A percentile compares a stretch with the other conserved stretches of the same genome.
These are phyloP conservation scores for Geococcyx californianus DNA, from an alignment of 2,113 vertebrate species.

Conservation along the genomic window DNA sequence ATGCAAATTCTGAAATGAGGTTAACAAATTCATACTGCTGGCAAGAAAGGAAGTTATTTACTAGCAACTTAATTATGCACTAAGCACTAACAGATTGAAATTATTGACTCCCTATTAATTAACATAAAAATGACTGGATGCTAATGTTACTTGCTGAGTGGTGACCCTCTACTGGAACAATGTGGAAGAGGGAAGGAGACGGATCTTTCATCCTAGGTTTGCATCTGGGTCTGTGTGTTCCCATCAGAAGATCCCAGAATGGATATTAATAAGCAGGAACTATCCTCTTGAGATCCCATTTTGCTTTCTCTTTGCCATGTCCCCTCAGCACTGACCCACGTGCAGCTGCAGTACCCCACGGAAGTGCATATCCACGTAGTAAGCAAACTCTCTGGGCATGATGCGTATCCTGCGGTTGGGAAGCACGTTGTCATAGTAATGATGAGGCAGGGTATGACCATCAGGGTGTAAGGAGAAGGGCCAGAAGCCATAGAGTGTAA, in stretches of 20 bases:
- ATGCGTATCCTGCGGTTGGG: background rate
- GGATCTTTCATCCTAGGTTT: background rate
- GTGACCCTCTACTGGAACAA: background rate
- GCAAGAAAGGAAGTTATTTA: background rate
- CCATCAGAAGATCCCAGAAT: background rate
- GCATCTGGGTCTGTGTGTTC: background rate
- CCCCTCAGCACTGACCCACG: background rate
- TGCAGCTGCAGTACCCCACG: background rate
- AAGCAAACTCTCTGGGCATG: background rate
- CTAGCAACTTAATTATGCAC: background rate
- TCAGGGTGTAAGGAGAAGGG: background rate
- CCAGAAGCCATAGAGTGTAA: conserved; percentile 12
- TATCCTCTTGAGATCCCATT: background rate
- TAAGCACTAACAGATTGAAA: background rate
- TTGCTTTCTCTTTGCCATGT: background rate
- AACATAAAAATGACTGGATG: background rate
- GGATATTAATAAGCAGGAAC: background rate
- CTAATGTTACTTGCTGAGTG: background rate
- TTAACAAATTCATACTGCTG: background rate
- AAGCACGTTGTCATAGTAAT: background rate
- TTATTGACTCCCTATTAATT: background rate
- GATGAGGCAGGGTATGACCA: background rate
- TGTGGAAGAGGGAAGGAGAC: background rate
- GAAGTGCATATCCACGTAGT: background rate
- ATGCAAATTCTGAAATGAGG: background rate